Percentiles rank a stretch among this genome's conserved stretches.
Evolutionary conservation across 2,113 vertebrate species (phyloP).

Genomic region (Phalacrocorax brasilianus): DNA sequence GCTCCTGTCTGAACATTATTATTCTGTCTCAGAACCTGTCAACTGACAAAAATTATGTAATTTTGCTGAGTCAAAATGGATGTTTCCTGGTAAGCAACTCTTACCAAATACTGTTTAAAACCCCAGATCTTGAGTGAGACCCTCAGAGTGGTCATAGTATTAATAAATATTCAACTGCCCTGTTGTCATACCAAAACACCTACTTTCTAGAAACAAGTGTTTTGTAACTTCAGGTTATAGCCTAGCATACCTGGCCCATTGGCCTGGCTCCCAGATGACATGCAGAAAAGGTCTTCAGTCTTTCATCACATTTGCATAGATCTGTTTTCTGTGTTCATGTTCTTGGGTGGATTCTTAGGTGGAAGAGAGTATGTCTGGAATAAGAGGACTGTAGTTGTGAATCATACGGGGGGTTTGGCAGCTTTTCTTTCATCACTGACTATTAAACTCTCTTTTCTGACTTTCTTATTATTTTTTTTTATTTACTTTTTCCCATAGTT

Average conservation of each 20-base stretch:
- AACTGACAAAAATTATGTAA: not conserved
- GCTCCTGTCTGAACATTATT: not conserved
- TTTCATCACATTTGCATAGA: not conserved
- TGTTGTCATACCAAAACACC: not conserved
- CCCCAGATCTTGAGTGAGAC: not conserved
- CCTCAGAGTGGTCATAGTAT: not conserved
- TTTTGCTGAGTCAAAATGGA: not conserved
- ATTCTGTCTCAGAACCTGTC: not conserved
- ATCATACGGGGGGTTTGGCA: not conserved
- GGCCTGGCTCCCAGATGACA: not conserved
- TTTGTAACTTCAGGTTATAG: not conserved
- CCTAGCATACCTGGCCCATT: not conserved
- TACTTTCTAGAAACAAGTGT: not conserved
- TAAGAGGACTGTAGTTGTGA: not conserved
- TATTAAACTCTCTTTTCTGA: not conserved
- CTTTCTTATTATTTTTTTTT: not conserved
- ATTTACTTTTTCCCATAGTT: not conserved
- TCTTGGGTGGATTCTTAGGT: not conserved
- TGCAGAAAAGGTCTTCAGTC: not conserved
- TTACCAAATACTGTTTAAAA: not conserved
- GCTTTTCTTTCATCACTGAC: fast-evolving
- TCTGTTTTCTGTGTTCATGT: not conserved
- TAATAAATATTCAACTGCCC: not conserved
- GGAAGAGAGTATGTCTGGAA: not conserved
- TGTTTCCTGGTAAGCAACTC: not conserved